Percentiles rank a stretch among this genome's conserved stretches.
These are phyloP conservation scores for Eretmochelys imbricata DNA, from an alignment of 2,113 vertebrate genomes.

Conservation along the genomic window DNA sequence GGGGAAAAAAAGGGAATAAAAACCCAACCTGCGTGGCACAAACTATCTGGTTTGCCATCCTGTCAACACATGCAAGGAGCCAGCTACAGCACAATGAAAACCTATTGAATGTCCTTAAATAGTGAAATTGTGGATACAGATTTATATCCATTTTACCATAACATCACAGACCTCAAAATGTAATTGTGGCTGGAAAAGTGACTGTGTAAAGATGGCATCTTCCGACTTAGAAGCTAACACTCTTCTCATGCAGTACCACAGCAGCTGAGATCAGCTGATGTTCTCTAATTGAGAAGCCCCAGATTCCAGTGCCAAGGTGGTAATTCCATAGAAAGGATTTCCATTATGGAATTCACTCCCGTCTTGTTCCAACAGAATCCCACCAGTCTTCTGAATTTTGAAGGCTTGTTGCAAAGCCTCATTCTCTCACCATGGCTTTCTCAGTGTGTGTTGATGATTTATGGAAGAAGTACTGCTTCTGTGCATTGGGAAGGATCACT, in stretches of 20 bases:
- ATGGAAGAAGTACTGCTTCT: neutral
- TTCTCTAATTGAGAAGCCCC: neutral
- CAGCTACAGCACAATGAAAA: neutral
- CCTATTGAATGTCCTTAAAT: accelerated
- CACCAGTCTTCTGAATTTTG: neutral
- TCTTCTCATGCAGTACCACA: accelerated
- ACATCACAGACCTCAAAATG: accelerated
- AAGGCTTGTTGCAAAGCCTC: neutral
- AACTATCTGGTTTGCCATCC: neutral
- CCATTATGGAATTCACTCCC: accelerated
- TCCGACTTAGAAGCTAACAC: neutral
- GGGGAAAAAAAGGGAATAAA: accelerated
- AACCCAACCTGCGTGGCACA: neutral
- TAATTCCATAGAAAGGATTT: neutral
- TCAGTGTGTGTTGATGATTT: neutral
- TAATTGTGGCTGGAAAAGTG: accelerated
- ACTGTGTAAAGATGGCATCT: accelerated
- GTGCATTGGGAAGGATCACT: neutral
- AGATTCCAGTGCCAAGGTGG: accelerated
- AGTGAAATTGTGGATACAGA: neutral
- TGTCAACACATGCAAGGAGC: neutral
- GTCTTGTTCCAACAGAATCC: neutral
- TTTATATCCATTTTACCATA: accelerated
- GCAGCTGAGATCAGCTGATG: neutral
- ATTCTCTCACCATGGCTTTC: neutral